Conservation (phyloP, 2,888 invertebrate genomes). For the Epinotia bilunana region DNA sequence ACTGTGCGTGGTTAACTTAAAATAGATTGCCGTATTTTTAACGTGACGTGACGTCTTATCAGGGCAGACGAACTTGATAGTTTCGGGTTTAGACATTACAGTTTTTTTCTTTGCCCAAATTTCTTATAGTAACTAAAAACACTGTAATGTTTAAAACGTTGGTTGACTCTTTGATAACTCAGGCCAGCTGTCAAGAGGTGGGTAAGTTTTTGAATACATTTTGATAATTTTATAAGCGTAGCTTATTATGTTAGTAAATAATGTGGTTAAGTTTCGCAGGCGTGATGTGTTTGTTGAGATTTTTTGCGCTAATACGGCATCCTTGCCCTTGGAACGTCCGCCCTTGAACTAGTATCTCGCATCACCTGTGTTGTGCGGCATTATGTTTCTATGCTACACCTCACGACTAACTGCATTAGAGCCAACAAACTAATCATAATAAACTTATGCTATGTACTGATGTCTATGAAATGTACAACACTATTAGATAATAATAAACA, state of each 20-base stretch:
- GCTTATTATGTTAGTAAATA: slow-evolving; percentile 43
- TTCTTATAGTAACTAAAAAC: slow-evolving; percentile 69
- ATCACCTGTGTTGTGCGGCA: slow-evolving; percentile 58
- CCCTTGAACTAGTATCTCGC: slow-evolving; percentile 72
- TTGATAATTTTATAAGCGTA: slow-evolving; percentile 41
- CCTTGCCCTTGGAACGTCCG: slow-evolving; percentile 72
- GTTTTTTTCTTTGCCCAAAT: slow-evolving; percentile 59
- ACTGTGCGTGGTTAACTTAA: slow-evolving; percentile 74
- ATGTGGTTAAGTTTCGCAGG: slow-evolving; percentile 33
- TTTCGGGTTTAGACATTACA: slow-evolving; percentile 64
- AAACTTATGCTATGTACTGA: slow-evolving; percentile 15
- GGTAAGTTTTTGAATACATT: slow-evolving; percentile 84
- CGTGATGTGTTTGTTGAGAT: slow-evolving; percentile 45
- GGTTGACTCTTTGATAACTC: slow-evolving; percentile 85
- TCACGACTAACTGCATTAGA: slow-evolving; percentile 44
- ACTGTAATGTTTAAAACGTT: slow-evolving; percentile 87
- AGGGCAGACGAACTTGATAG: slow-evolving; percentile 70
- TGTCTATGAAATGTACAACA: slow-evolving; percentile 29
- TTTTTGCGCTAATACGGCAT: slow-evolving; percentile 49
- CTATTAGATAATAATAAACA: slow-evolving; percentile 66
- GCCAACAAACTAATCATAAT: slow-evolving; percentile 26
- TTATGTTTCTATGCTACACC: slow-evolving; percentile 48
- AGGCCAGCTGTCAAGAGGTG: slow-evolving; percentile 91
- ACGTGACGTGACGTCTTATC: slow-evolving; percentile 76
- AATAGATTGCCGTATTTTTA: slow-evolving; percentile 81